Evolutionary conservation across 1,140 invertebrate genomes (phyloP), one percentile per base, ranked within the genome.

Genomic region (Lordiphosa stackelbergi): DNA sequence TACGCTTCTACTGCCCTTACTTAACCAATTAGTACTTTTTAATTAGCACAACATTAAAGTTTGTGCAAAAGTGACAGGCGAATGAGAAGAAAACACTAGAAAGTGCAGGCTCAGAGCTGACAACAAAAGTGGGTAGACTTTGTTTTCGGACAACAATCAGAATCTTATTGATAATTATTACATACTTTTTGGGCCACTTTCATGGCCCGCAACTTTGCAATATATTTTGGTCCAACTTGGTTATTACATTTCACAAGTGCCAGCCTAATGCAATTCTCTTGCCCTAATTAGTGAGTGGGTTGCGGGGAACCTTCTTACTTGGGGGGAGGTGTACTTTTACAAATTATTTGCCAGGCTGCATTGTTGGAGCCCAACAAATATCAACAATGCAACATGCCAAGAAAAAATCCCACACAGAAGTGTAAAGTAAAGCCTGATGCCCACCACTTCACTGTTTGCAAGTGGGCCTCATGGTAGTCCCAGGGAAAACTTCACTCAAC

Each of bases 151-250:
- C 43, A 24, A 48, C 60, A 68, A 51, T 64, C 56, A 47, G 40
- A 58, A 55, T 60, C 57, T 78, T 81, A 78, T 78, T 70, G 75
- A 61, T 74, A 81, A 57, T 81, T 70, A 78, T 78, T 78, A 66
- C 59, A 52, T 36, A 28, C 54, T 47, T 34, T 34, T 38, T 6
- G 55, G 53, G 41, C 41, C 46, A 47, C 73, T 62, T 46, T 47
- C 53, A 13, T 42, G 40, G 28, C 40, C 47, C 68, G 53, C 41
- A 69, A 69, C 22, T 3, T 22, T 24, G 59, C 19, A 11, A 10
- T 31, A 34, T 34, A 28, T 12, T 28, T 28, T 11, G 12, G 2
- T 36, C 37, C 41, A 59, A 62, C 53, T 74, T 49, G 55, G 54
- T 60, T 63, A 81, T 70, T 74, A 63, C 66, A 55, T 58, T 40